Percentiles rank a stretch among this genome's conserved stretches.
Evolutionary conservation across 1,140 invertebrate species (phyloP).

Genomic region (Asobara japonica): DNA sequence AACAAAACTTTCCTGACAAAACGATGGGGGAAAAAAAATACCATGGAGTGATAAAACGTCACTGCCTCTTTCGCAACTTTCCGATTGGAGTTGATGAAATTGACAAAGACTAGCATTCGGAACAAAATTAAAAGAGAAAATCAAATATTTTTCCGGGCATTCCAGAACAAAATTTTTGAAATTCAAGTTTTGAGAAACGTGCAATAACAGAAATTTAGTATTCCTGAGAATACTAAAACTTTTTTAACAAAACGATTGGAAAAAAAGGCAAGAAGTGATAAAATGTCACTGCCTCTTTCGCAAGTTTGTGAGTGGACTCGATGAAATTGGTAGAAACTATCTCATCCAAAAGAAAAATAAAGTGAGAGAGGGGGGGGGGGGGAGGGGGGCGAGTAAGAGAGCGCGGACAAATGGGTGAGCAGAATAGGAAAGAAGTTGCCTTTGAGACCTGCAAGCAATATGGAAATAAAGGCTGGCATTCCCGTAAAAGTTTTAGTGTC

Average conservation of each 20-base stretch:
- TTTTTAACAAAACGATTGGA: background rate
- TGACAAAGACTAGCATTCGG: conserved; percentile 22
- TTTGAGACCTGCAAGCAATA: conserved; percentile 41
- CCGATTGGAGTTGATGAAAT: conserved; percentile 16
- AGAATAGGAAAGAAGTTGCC: conserved; percentile 23
- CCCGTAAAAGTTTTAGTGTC: conserved; percentile 44
- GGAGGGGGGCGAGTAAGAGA: too few relatives aligned
- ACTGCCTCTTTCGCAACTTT: conserved; percentile 11
- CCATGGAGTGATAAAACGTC: background rate
- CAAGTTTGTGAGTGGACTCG: conserved; percentile 6
- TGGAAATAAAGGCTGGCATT: conserved; percentile 41
- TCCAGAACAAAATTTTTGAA: too few relatives aligned
- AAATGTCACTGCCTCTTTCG: conserved; percentile 2
- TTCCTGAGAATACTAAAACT: background rate
- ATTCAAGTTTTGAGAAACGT: too few relatives aligned
- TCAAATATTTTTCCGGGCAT: too few relatives aligned
- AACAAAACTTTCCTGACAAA: background rate
- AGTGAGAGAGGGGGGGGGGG: background rate
- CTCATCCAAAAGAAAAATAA: conserved; percentile 5
- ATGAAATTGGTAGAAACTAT: conserved; percentile 32
- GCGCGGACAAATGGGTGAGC: conserved; percentile 2
- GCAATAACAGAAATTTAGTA: background rate
- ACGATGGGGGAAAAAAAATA: background rate
- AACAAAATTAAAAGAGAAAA: too few relatives aligned
- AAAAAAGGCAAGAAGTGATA: background rate